Conservation (phyloP, 2,797 vertebrate species). For the Clarias pachynema region DNA sequence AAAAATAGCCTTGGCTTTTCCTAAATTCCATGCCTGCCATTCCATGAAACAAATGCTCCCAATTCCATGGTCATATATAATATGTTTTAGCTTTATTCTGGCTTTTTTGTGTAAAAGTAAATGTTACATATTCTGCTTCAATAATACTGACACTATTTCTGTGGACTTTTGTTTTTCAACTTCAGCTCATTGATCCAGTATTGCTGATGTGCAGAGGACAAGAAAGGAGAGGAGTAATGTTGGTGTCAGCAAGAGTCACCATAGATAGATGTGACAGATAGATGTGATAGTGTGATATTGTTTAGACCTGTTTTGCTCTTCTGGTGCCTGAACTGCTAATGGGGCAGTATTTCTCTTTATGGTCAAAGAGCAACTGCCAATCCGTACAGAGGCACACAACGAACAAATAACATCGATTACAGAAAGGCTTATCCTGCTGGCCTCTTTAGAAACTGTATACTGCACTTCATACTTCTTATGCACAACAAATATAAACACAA, state of each 20-base stretch:
- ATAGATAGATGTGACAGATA: slow-evolving; percentile 32
- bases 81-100: background rate
- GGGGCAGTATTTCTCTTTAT: slow-evolving; percentile 40
- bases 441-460: slow-evolving; percentile 27
- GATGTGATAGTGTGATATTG: slow-evolving; percentile 35
- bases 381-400: slow-evolving; percentile 25
- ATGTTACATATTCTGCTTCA: slow-evolving; percentile 22
- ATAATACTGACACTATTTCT: slow-evolving; percentile 32
- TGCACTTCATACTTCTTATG: slow-evolving; percentile 9
- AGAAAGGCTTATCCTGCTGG: slow-evolving; percentile 48
- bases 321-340: slow-evolving; percentile 29
- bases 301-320: background rate
- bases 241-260: slow-evolving; percentile 31
- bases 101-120: background rate
- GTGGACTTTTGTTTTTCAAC: slow-evolving; percentile 19
- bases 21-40: background rate
- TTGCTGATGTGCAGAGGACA: slow-evolving; percentile 17
- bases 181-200: slow-evolving; percentile 32
- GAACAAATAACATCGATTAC: slow-evolving; percentile 29
- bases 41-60: too few species aligned
- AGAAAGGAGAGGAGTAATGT: slow-evolving; percentile 16
- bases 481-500: slow-evolving; percentile 27
- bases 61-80: background rate
- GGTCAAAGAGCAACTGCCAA: slow-evolving; percentile 47
- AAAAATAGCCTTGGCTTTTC: background rate